These are phyloP conservation scores for Drosophila seguyi DNA, from an alignment of 1,140 invertebrate species.

Conservation along the genomic window DNA sequence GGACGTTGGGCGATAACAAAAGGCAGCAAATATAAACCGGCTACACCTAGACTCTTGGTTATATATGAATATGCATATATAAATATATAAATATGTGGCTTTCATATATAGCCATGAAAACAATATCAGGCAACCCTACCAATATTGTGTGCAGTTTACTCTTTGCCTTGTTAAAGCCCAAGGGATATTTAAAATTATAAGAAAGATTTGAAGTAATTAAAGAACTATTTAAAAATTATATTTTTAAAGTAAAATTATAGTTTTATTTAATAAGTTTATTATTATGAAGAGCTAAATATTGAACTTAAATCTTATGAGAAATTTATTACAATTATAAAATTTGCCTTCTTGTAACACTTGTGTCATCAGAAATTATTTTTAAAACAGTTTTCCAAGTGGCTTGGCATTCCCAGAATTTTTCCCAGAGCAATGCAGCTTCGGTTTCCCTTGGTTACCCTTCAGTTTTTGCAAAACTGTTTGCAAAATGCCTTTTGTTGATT, in stretches of 20 bases:
- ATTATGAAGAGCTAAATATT: no score
- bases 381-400: not conserved
- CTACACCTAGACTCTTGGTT: conserved; percentile 30
- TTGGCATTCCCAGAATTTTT: conserved; percentile 1
- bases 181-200: no score
- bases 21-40: conserved; percentile 40
- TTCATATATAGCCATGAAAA: conserved; percentile 24
- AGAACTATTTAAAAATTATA: not conserved
- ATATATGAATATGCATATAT: conserved; percentile 14
- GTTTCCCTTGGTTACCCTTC: conserved; percentile 23
- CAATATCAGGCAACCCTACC: conserved; percentile 17
- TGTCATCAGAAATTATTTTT: not conserved
- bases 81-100: not conserved
- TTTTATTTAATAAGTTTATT: not conserved
- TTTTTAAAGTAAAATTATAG: not conserved
- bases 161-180: not conserved
- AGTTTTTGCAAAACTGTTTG: conserved; percentile 48
- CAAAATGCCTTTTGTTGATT: conserved; percentile 59
- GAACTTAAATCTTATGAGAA: not conserved
- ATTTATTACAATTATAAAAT: no score
- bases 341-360: no score
- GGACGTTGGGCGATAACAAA: conserved; percentile 48
- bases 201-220: no score
- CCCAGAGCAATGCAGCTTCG: conserved; percentile 27
- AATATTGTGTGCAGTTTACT: conserved; percentile 21